A percentile compares a stretch with the other conserved stretches of the same genome.
These are phyloP conservation scores for Ochropacha duplaris DNA, from an alignment of 2,888 invertebrate species.

Conservation along the genomic window DNA sequence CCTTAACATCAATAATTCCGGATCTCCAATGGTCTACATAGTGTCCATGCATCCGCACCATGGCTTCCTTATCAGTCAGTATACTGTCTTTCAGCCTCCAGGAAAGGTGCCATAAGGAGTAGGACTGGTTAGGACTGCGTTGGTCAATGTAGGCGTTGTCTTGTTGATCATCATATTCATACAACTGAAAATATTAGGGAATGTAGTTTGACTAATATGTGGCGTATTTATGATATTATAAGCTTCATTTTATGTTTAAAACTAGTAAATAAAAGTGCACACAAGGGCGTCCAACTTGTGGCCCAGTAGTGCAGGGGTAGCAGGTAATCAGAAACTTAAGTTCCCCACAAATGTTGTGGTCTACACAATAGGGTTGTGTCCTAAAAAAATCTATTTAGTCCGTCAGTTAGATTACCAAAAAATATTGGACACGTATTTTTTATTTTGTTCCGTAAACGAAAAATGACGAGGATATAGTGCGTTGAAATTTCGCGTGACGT, in stretches of 20 bases:
- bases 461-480: no score
- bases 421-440: no score
- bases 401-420: no score
- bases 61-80: constrained; percentile 58
- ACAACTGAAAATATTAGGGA: constrained; percentile 61
- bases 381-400: no score
- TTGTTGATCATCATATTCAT: constrained; percentile 83
- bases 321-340: no score
- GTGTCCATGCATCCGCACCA: constrained; percentile 45
- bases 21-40: constrained; percentile 22
- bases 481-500: no score
- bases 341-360: no score
- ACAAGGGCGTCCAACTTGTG: no score
- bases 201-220: not conserved
- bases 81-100: constrained; percentile 55
- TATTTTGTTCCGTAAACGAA: no score
- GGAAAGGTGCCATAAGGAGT: constrained; percentile 33
- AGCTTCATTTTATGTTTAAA: not conserved
- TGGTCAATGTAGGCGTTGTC: constrained; percentile 70
- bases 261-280: not conserved
- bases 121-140: constrained; percentile 47
- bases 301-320: no score
- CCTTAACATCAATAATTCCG: constrained; percentile 52
- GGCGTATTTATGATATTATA: not conserved
- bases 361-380: no score